phyloP scores from a whole-genome alignment of 1,140 invertebrate genomes.

The Drepana arcuata region DNA sequence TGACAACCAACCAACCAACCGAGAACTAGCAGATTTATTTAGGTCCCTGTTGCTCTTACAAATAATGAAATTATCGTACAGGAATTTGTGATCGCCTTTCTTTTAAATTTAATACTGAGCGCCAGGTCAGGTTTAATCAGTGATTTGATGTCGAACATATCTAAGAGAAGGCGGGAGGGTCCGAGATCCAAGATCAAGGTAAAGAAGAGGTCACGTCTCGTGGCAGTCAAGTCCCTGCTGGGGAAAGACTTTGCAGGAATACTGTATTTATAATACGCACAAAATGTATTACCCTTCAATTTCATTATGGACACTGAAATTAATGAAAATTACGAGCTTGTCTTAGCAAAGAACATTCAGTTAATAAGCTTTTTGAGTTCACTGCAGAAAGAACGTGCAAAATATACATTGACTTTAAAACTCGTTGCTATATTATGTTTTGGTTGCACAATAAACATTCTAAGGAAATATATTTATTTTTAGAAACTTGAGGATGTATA shows the following conservation, averaged over 20 bases:
- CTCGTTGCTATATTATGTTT: background rate
- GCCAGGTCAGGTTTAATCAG: too few relatives aligned
- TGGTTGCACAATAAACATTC: background rate
- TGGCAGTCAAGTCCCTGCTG: conserved; percentile 24
- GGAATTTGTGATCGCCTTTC: too few relatives aligned
- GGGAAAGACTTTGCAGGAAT: too few relatives aligned
- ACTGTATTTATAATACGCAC: too few relatives aligned
- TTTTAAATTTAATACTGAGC: too few relatives aligned
- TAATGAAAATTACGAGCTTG: background rate
- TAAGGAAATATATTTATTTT: background rate
- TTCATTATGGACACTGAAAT: background rate
- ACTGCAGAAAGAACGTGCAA: background rate
- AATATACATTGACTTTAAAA: background rate
- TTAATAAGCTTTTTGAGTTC: background rate
- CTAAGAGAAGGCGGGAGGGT: conserved; percentile 51
- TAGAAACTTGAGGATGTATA: background rate
- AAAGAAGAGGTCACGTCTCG: conserved; percentile 34
- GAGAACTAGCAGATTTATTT: too few relatives aligned
- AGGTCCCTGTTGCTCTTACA: too few relatives aligned
- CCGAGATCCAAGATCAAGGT: conserved; percentile 61
- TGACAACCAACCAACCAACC: too few relatives aligned
- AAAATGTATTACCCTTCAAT: too few relatives aligned
- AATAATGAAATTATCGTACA: too few relatives aligned
- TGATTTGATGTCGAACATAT: conserved; percentile 55
- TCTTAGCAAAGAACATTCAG: background rate